A percentile compares a stretch with the other conserved stretches of the same genome.
Evolutionary conservation across 1,140 invertebrate genomes (phyloP).

Genomic region (Drosophila lacteicornis): DNA sequence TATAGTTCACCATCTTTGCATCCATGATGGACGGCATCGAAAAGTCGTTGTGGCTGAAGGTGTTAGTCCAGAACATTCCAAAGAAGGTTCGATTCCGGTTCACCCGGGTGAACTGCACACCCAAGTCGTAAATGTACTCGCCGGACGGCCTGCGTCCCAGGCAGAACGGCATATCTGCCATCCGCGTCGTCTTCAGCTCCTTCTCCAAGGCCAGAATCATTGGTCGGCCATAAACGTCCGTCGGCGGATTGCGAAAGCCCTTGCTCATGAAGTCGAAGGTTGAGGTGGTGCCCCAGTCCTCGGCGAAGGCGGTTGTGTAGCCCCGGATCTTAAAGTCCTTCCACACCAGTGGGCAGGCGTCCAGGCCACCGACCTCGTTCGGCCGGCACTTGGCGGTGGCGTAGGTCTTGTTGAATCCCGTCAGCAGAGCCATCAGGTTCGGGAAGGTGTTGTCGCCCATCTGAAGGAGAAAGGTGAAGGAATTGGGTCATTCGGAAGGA

Average conservation of each 20-base stretch:
- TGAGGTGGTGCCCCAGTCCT: slow-evolving; percentile 90
- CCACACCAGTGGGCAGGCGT: slow-evolving; percentile 92
- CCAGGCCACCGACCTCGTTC: slow-evolving; percentile 78
- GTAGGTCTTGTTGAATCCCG: slow-evolving; percentile 86
- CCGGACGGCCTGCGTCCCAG: slow-evolving; percentile 86
- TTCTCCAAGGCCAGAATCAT: slow-evolving; percentile 89
- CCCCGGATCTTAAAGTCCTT: slow-evolving; percentile 89
- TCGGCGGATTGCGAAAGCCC: slow-evolving; percentile 91
- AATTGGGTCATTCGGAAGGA: background rate
- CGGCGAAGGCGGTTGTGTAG: slow-evolving; percentile 91
- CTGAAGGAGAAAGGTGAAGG: slow-evolving; percentile 57
- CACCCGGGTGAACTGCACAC: slow-evolving; percentile 86
- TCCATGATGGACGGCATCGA: slow-evolving; percentile 90
- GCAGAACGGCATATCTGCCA: slow-evolving; percentile 85
- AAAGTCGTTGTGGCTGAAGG: slow-evolving; percentile 91
- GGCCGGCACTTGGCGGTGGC: slow-evolving; percentile 86
- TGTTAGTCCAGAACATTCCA: slow-evolving; percentile 92
- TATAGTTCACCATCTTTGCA: slow-evolving; percentile 86
- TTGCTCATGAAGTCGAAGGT: slow-evolving; percentile 92
- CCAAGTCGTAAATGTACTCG: slow-evolving; percentile 87
- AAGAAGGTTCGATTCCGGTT: slow-evolving; percentile 86
- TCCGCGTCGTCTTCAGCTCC: slow-evolving; percentile 75
- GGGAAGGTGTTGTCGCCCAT: slow-evolving; percentile 92
- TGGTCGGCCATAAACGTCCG: slow-evolving; percentile 92
- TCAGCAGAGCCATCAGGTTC: slow-evolving; percentile 91